Evolutionary conservation across 2,888 invertebrate species (phyloP), one percentile per base, ranked within the genome.

Genomic region (Chirona hameri): DNA sequence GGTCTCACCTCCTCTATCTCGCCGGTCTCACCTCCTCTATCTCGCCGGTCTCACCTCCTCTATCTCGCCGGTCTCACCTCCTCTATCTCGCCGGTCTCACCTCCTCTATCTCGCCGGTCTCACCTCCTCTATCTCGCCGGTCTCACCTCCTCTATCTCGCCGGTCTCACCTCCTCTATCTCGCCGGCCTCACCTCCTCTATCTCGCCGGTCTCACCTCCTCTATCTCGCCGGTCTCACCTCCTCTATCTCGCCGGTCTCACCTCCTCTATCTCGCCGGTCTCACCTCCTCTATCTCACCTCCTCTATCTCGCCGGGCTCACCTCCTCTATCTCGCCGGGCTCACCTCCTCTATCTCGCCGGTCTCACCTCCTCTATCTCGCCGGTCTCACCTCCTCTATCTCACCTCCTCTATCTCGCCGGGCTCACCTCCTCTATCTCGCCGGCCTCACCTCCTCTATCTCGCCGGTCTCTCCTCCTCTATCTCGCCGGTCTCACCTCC

Each of bases 151-250:
- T n/a, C n/a, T n/a, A n/a, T n/a, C n/a, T n/a, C n/a, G 48, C 18
- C 21, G 79, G 39, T 82, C 83, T 69, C 46, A 84, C 84, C 83
- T 85, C 85, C 81, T 84, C 83, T 14, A 85, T 82, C 82, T 85
- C 85, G 69, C 84, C 85, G 83, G 84, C n/a, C n/a, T n/a, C n/a
- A n/a, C n/a, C n/a, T n/a, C n/a, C n/a, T n/a, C n/a, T n/a, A n/a
- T n/a, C n/a, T n/a, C n/a, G 48, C 18, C 21, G 79, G 39, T 82
- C 83, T 69, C 46, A 84, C 84, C 83, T 85, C 85, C 81, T 84
- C 83, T 14, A 85, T 82, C 82, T 85, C 85, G 69, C 84, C 85
- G 83, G 84, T 84, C n/a, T n/a, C n/a, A n/a, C n/a, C n/a, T n/a
- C n/a, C n/a, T n/a, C n/a, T n/a, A n/a, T n/a, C n/a, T n/a, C n/a